These are phyloP conservation scores for Scaptomyza hsui DNA, from an alignment of 1,140 invertebrate genomes.

Conservation along the genomic window DNA sequence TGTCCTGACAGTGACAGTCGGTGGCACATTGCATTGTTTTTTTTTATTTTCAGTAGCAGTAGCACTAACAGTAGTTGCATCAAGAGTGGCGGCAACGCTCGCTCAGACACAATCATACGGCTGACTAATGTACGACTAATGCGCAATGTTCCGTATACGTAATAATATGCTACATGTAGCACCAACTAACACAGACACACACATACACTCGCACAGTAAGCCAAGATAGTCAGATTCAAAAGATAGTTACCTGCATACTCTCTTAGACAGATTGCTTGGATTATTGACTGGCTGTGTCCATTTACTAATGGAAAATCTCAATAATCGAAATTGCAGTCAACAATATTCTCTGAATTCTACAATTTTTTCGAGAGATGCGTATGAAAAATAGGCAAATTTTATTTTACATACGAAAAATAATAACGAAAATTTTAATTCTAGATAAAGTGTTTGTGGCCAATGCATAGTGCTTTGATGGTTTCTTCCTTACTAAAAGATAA, in stretches of 20 bases:
- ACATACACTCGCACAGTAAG: background rate
- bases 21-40: slow-evolving; percentile 37
- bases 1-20: slow-evolving; percentile 43
- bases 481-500: too few species aligned
- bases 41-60: slow-evolving; percentile 17
- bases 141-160: slow-evolving; percentile 52
- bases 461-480: too few species aligned
- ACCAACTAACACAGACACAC: background rate
- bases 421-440: too few species aligned
- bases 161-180: slow-evolving; percentile 38
- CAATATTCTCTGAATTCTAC: background rate
- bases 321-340: background rate
- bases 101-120: slow-evolving; percentile 47
- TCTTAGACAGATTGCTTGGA: slow-evolving; percentile 2
- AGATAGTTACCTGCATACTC: background rate
- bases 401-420: too few species aligned
- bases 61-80: background rate
- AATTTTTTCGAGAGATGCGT: too few species aligned
- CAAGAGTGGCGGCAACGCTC: slow-evolving; percentile 28
- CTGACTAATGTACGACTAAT: slow-evolving; percentile 56
- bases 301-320: background rate
- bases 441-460: too few species aligned
- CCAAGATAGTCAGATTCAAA: background rate
- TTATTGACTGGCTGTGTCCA: background rate
- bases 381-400: too few species aligned